phyloP scores from a whole-genome alignment of 2,113 vertebrate species.

The Enhydra lutris region DNA sequence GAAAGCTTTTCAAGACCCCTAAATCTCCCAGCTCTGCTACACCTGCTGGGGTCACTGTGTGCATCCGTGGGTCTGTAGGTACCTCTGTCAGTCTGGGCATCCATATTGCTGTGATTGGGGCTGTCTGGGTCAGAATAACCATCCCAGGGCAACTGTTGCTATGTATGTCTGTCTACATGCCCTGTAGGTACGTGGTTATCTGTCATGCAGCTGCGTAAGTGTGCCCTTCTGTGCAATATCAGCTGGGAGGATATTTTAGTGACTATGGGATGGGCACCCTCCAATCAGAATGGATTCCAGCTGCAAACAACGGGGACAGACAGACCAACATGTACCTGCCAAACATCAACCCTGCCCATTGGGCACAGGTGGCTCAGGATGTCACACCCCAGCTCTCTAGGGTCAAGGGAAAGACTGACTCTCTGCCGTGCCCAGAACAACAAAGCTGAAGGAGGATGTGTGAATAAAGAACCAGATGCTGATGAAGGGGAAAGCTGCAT shows the following conservation, averaged over 20 bases:
- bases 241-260: not conserved
- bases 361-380: not conserved
- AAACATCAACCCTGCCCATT: not conserved
- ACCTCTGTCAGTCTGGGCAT: not conserved
- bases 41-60: not conserved
- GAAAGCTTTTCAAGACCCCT: not conserved
- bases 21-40: not conserved
- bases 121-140: not conserved
- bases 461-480: not conserved
- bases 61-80: not conserved
- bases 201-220: not conserved
- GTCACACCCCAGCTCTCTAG: not conserved
- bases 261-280: not conserved
- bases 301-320: not conserved
- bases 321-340: not conserved
- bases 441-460: not conserved
- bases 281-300: not conserved
- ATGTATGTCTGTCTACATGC: too few species aligned
- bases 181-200: not conserved
- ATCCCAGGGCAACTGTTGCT: not conserved
- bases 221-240: not conserved
- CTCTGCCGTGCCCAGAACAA: not conserved
- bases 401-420: not conserved
- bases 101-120: not conserved
- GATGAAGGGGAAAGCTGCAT: not conserved